Conservation (phyloP, 2,797 vertebrate genomes). For the Fringilla coelebs region DNA sequence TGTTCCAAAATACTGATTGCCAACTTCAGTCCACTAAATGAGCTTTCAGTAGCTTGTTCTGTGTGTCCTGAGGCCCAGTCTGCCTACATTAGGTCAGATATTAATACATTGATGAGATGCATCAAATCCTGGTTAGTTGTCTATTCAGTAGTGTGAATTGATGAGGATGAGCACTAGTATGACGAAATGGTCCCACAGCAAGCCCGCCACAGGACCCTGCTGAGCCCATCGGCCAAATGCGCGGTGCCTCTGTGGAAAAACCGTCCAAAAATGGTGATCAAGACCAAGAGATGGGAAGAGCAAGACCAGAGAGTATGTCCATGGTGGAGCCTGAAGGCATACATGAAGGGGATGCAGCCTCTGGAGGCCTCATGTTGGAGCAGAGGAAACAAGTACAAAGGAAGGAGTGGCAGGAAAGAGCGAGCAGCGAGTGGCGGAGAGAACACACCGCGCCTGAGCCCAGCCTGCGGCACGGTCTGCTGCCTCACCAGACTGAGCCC, state of each 20-base stretch:
- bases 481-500: fast-evolving
- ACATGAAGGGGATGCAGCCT: neutral
- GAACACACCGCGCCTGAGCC: neutral
- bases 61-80: neutral
- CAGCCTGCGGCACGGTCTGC: fast-evolving
- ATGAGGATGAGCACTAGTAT: neutral
- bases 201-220: neutral
- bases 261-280: neutral
- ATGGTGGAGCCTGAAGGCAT: neutral
- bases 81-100: neutral
- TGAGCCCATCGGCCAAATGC: neutral
- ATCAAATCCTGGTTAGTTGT: neutral
- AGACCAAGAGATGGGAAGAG: neutral
- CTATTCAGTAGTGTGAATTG: neutral
- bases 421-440: neutral
- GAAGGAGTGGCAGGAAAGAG: neutral
- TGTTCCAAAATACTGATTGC: neutral
- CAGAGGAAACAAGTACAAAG: neutral
- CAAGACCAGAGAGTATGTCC: neutral
- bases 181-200: neutral
- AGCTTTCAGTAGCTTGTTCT: neutral
- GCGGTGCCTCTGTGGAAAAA: neutral
- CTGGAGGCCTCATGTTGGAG: neutral
- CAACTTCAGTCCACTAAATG: neutral
- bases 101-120: neutral